phyloP scores from a whole-genome alignment of 2,113 vertebrate genomes.

The Podiceps cristatus region DNA sequence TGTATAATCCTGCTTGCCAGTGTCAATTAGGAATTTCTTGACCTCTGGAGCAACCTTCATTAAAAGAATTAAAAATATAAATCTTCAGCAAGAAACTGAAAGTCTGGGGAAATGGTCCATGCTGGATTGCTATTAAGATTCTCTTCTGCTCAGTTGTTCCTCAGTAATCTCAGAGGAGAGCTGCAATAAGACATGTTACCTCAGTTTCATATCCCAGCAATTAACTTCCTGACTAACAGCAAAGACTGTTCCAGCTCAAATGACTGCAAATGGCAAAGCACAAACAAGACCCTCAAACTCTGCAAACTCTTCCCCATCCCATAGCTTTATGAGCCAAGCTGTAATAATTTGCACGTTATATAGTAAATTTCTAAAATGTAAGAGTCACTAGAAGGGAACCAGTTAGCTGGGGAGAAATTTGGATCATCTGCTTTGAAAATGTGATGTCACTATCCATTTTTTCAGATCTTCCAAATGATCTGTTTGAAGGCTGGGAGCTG shows the following conservation, averaged over 20 bases:
- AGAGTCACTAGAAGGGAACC: not conserved
- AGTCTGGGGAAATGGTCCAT: not conserved
- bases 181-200: not conserved
- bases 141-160: not conserved
- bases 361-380: not conserved
- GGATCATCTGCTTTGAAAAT: not conserved
- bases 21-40: not conserved
- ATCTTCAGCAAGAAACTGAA: not conserved
- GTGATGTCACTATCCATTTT: not conserved
- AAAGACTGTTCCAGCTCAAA: not conserved
- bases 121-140: not conserved
- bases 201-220: not conserved
- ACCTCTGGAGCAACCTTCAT: not conserved
- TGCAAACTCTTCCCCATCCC: not conserved
- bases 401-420: not conserved
- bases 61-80: not conserved
- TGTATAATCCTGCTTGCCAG: not conserved
- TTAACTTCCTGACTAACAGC: not conserved
- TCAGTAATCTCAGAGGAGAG: not conserved
- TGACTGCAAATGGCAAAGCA: not conserved
- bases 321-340: not conserved
- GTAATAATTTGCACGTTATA: not conserved
- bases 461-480: not conserved
- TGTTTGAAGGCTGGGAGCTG: not conserved
- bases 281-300: not conserved